Conservation (phyloP, 35 echinoderm and acorn worm species). For the Anneissia japonica region DNA sequence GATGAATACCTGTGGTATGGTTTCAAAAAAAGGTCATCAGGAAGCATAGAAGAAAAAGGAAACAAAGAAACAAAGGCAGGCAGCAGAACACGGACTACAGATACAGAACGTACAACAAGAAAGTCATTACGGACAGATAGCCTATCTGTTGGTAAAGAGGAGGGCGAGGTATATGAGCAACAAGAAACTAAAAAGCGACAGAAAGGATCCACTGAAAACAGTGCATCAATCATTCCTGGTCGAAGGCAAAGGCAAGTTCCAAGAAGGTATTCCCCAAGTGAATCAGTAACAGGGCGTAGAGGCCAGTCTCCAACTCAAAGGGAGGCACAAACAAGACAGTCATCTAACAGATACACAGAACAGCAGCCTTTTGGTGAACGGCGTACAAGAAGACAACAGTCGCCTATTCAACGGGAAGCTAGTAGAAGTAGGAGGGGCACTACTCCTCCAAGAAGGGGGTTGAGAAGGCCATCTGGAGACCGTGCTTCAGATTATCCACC, state of each 20-base stretch:
- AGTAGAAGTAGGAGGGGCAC: not conserved
- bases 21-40: not conserved
- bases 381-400: not conserved
- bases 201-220: not conserved
- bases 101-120: not conserved
- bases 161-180: not conserved
- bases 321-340: not conserved
- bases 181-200: not conserved
- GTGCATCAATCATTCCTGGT: not conserved
- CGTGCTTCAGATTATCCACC: not conserved
- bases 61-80: not conserved
- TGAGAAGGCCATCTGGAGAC: not conserved
- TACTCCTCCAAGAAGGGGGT: not conserved
- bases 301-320: not conserved
- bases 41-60: not conserved
- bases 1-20: not conserved
- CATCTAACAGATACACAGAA: not conserved
- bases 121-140: not conserved
- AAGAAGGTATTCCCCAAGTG: constrained; percentile 41
- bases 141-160: not conserved
- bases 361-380: not conserved
- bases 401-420: not conserved
- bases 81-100: not conserved
- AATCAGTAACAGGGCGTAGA: constrained; percentile 30
- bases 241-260: constrained; percentile 20